Percentiles rank a stretch among this genome's conserved stretches.
phyloP scores from a whole-genome alignment of 2,113 vertebrate species.

The Apeltes quadracus region DNA sequence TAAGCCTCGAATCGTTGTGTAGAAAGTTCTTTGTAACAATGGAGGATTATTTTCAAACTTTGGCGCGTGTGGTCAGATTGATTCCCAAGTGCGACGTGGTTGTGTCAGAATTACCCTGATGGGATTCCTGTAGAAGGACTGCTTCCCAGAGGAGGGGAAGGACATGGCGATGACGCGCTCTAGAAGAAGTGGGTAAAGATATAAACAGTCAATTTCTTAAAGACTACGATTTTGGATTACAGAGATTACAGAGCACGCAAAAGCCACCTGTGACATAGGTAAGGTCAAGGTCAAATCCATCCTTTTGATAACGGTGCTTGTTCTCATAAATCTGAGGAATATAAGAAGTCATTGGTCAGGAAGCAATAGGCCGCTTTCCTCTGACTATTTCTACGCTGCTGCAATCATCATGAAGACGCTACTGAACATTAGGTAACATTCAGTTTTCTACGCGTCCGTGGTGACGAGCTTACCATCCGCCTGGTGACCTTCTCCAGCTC shows the following conservation, averaged over 20 bases:
- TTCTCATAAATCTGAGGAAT: constrained; percentile 90
- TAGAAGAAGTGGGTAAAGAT: constrained; percentile 52
- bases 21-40: neutral
- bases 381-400: neutral
- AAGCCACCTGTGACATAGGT: constrained; percentile 92
- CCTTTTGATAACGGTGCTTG: constrained; percentile 91
- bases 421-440: neutral
- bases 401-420: neutral
- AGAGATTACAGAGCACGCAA: neutral
- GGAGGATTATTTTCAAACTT: neutral
- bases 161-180: constrained; percentile 97
- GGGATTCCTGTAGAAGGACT: constrained; percentile 96
- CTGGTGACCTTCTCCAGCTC: constrained; percentile 89
- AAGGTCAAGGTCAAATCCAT: constrained; percentile 97
- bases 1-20: too few relatives aligned
- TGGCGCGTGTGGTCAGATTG: neutral
- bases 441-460: too few relatives aligned
- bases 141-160: constrained; percentile 93
- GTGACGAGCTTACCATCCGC: constrained; percentile 86
- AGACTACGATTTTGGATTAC: neutral
- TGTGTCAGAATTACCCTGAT: constrained; percentile 82
- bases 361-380: neutral
- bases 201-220: neutral
- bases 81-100: neutral
- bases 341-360: neutral